Evolutionary conservation across 2,113 vertebrate species (phyloP).

Genomic region (Notothenia rossii): DNA sequence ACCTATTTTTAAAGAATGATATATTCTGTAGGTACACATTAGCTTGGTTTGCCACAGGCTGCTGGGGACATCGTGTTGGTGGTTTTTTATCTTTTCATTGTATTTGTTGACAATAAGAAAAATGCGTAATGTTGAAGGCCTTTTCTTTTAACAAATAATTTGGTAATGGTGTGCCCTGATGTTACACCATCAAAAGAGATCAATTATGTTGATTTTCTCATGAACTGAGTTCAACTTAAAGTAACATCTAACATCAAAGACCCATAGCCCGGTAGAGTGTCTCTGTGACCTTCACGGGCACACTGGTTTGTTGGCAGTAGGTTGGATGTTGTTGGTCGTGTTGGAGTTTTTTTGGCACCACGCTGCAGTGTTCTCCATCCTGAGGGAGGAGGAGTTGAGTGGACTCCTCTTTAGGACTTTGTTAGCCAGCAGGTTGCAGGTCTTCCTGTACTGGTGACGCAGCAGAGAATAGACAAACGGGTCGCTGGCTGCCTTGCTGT

Average conservation of each 20-base stretch:
- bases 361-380: slow-evolving; percentile 63
- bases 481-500: slow-evolving; percentile 95
- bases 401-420: slow-evolving; percentile 89
- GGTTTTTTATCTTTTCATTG: slow-evolving; percentile 6
- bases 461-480: slow-evolving; percentile 97
- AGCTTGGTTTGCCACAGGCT: background rate
- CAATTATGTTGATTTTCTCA: no score
- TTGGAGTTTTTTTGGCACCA: slow-evolving; percentile 25
- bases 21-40: background rate
- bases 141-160: slow-evolving; percentile 10
- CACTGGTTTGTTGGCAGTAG: slow-evolving; percentile 26
- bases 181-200: slow-evolving; percentile 11
- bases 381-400: slow-evolving; percentile 85
- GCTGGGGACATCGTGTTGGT: background rate
- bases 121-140: slow-evolving; percentile 4
- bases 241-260: slow-evolving; percentile 11
- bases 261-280: background rate
- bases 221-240: background rate
- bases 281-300: slow-evolving; percentile 44
- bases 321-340: slow-evolving; percentile 42
- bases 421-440: slow-evolving; percentile 90
- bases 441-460: slow-evolving; percentile 93
- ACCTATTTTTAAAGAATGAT: slow-evolving; percentile 6
- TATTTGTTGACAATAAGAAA: slow-evolving; percentile 16
- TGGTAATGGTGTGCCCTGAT: background rate